Conservation (phyloP, 2,113 vertebrate species). For the Myotis davidii region DNA sequence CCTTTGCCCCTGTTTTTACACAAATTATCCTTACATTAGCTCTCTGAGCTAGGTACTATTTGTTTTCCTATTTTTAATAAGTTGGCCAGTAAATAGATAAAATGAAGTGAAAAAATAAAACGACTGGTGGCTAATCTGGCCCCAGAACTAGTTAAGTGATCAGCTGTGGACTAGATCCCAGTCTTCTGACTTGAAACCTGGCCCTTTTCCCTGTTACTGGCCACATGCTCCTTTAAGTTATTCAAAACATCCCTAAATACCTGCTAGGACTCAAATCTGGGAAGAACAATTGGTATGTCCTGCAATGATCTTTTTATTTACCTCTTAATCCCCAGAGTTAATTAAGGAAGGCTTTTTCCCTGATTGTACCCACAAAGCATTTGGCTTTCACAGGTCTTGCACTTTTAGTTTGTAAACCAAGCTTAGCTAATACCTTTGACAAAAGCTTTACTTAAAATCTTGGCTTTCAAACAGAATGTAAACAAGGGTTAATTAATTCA, state of each 20-base stretch:
- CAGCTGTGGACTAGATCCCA: background rate
- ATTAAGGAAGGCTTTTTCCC: slow-evolving; percentile 64
- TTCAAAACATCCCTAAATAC: slow-evolving; percentile 47
- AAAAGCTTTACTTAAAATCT: slow-evolving; percentile 76
- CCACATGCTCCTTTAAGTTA: slow-evolving; percentile 29
- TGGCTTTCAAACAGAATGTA: slow-evolving; percentile 75
- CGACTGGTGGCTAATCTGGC: background rate
- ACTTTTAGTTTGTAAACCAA: slow-evolving; percentile 74
- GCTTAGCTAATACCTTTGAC: slow-evolving; percentile 71
- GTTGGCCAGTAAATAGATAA: background rate
- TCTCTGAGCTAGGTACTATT: background rate
- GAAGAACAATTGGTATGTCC: slow-evolving; percentile 61
- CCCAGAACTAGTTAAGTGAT: background rate
- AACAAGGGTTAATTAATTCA: slow-evolving; percentile 78
- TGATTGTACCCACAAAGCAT: slow-evolving; percentile 51
- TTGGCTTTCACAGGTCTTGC: slow-evolving; percentile 67
- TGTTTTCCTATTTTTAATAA: background rate
- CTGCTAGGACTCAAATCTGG: slow-evolving; percentile 51
- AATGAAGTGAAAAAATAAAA: background rate
- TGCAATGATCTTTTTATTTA: slow-evolving; percentile 71
- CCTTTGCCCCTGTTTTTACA: background rate
- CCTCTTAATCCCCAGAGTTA: slow-evolving; percentile 65
- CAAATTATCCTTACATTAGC: background rate
- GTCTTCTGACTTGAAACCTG: slow-evolving; percentile 48
- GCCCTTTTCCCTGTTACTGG: background rate